Percentiles rank a stretch among this genome's conserved stretches.
Evolutionary conservation across 1,140 invertebrate genomes (phyloP).

Genomic region (Drosophila fuyamai): DNA sequence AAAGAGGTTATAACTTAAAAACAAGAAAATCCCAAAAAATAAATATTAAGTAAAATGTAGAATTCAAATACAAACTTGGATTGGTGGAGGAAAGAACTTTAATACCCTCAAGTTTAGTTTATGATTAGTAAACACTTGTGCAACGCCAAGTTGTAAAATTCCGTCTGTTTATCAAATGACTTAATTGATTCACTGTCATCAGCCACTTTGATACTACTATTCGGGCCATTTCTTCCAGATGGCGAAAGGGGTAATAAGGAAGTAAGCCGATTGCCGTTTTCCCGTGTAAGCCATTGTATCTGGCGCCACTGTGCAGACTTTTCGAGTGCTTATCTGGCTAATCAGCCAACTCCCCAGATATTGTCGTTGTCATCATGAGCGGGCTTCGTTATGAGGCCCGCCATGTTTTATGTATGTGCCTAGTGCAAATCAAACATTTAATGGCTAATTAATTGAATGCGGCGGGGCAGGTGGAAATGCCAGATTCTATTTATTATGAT

Average conservation of each 20-base stretch:
- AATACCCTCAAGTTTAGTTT: too few relatives aligned
- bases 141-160: too few relatives aligned
- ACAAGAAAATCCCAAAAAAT: too few relatives aligned
- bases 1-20: too few relatives aligned
- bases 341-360: slow-evolving; percentile 31
- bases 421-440: slow-evolving; percentile 65
- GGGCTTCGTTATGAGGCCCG: slow-evolving; percentile 6
- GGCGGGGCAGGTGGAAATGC: slow-evolving; percentile 50
- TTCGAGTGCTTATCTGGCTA: slow-evolving; percentile 35
- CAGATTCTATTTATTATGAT: slow-evolving; percentile 55
- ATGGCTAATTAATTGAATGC: slow-evolving; percentile 47
- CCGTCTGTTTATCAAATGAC: background rate
- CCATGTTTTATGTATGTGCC: slow-evolving; percentile 70
- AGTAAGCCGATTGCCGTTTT: background rate
- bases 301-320: slow-evolving; percentile 23
- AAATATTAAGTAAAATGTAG: too few relatives aligned
- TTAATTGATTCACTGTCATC: background rate
- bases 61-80: too few relatives aligned
- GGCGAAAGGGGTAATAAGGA: background rate
- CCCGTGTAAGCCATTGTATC: background rate
- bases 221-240: background rate
- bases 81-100: too few relatives aligned
- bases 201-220: background rate
- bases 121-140: too few relatives aligned
- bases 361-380: slow-evolving; percentile 35